Percentiles rank a stretch among this genome's conserved stretches.
phyloP scores from a whole-genome alignment of 2,113 vertebrate genomes.

The Micronycteris hirsuta region DNA sequence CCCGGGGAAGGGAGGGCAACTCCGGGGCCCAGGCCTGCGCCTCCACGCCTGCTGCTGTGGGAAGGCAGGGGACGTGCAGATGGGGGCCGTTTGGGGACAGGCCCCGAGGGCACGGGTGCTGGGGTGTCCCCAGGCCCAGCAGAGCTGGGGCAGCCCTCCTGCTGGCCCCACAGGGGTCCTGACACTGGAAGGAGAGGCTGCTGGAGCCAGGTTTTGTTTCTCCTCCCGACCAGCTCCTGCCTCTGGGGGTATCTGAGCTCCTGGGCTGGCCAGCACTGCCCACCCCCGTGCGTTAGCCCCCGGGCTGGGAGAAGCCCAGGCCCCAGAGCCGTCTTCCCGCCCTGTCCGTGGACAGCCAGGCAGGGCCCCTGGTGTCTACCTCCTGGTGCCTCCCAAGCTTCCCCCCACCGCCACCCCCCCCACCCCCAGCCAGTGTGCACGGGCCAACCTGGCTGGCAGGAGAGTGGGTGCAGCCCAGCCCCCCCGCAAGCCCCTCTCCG shows the following conservation, averaged over 20 bases:
- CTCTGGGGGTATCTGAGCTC: not conserved
- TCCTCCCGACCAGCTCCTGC: not conserved
- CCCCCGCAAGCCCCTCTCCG: not conserved
- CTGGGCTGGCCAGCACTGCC: not conserved
- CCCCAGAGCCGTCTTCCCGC: not conserved
- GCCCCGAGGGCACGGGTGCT: not conserved
- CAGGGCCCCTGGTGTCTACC: slow-evolving; percentile 76
- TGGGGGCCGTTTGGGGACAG: not conserved
- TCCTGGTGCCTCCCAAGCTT: slow-evolving; percentile 58
- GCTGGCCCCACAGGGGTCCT: not conserved
- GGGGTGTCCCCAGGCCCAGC: not conserved
- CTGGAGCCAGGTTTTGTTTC: not conserved
- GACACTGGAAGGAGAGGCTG: not conserved
- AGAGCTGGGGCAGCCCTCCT: not conserved
- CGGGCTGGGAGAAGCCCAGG: not conserved
- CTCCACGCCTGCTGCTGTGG: slow-evolving; percentile 15
- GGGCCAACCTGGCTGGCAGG: not conserved
- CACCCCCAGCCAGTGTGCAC: not conserved
- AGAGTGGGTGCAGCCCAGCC: not conserved
- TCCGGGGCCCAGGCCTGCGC: rapidly evolving
- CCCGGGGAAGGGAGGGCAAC: not conserved
- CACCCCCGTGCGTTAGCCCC: not conserved
- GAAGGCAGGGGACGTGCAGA: not conserved
- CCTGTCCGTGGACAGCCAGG: not conserved
- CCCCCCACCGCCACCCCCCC: not conserved